Percentiles rank a stretch among this genome's conserved stretches.
Conservation (phyloP, 2,888 invertebrate genomes). For the Alentia gelatinosa region DNA sequence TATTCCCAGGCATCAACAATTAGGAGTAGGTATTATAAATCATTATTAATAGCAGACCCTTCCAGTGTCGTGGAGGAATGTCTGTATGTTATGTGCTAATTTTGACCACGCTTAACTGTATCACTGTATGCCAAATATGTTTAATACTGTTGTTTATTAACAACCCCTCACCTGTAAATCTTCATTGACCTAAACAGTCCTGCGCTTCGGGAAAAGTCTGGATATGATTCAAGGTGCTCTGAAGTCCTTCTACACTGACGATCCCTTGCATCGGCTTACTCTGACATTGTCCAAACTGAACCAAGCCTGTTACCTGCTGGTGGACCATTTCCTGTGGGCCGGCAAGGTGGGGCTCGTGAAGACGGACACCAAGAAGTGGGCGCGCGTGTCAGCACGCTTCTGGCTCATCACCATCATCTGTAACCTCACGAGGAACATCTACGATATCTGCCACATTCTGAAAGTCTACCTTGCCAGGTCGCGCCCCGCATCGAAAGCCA, state of each 20-base stretch:
- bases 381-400: slow-evolving; percentile 84
- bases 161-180: no score
- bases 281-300: slow-evolving; percentile 90
- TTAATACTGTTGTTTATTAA: no score
- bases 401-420: slow-evolving; percentile 92
- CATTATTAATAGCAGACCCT: no score
- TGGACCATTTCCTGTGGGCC: slow-evolving; percentile 93
- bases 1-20: no score
- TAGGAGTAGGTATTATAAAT: no score
- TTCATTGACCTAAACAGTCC: slow-evolving; percentile 87
- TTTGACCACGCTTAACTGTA: no score
- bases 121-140: no score
- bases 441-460: slow-evolving; percentile 83
- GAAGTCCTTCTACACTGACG: slow-evolving; percentile 87
- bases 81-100: no score
- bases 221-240: slow-evolving; percentile 90
- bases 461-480: background rate
- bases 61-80: no score
- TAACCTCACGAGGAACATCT: slow-evolving; percentile 90
- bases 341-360: slow-evolving; percentile 81
- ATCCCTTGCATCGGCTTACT: slow-evolving; percentile 86
- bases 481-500: background rate
- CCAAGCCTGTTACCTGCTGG: slow-evolving; percentile 89
- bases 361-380: slow-evolving; percentile 89
- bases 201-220: slow-evolving; percentile 91